Base-by-base conservation (phyloP, 2,797 vertebrate genomes). In the Lophius americanus region DNA sequence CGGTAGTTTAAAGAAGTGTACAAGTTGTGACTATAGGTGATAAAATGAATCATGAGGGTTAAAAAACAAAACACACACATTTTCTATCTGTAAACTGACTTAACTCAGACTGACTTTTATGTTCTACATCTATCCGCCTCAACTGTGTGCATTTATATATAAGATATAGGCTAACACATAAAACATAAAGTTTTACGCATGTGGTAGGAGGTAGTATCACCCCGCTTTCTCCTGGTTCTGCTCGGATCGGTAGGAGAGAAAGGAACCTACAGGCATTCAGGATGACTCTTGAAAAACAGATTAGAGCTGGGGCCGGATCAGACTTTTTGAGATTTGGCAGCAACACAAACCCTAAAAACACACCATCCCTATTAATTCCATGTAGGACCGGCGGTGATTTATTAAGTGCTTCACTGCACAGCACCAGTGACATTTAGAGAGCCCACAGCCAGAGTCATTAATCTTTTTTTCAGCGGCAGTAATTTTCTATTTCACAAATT, bases 401-500 rank as follows among this genome's bases (percentile, higher is more conserved):
- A 96, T 94, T 88, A 94, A 94, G 93, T 96, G 95, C 91, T 93
- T 91, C 83, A 77, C 78, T 83, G 83, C 76, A 68, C 88, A 86
- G 90, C 90, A 83, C 88, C 92, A 81, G 73, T 69, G 84, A 77
- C 83, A 92, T 90, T 85, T 93, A 93, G 91, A 92, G 89, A 93
- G 93, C 85, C 76, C 93, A 89, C 89, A 89, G 92, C 89, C 83
- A 72, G 64, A 74, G 79, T 87, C 91, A 94, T 96, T 94, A 92
- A 95, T 96, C 95, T 94, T 88, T 89, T 92, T 88, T 91, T 85
- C 83, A 91, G 87, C 91, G 91, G 73, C 82, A 88, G 88, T 88
- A 87, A 92, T 94, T 92, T 93, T 92, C 88, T 94, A 90, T 93
- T 93, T 89, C 86, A 91, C 91, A 94, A 93, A 91, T 88, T 93